Conservation (phyloP, 2,797 vertebrate genomes). For the Karalla daura region DNA sequence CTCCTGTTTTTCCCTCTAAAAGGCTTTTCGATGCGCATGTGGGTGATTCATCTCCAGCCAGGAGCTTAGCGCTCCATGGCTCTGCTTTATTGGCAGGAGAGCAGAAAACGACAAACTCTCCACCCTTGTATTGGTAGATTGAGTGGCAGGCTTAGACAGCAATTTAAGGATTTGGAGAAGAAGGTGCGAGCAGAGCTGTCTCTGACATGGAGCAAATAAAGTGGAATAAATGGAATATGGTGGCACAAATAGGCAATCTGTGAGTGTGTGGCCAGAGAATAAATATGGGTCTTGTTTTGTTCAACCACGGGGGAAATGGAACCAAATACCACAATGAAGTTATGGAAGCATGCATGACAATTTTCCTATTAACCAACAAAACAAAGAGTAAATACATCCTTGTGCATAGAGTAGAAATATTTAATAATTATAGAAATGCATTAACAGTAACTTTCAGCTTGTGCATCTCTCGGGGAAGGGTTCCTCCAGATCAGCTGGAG, state of each 20-base stretch:
- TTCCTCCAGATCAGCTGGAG: not conserved
- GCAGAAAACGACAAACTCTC: conserved; percentile 18
- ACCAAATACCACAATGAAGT: not conserved
- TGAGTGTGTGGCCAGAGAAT: conserved; percentile 25
- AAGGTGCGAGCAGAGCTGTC: conserved; percentile 9
- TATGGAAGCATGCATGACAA: not conserved
- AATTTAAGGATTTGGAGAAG: conserved; percentile 23
- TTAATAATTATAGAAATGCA: not conserved
- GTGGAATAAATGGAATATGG: conserved; percentile 17
- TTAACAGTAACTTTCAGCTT: not conserved
- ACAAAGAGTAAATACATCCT: not conserved
- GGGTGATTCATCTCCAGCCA: conserved; percentile 34
- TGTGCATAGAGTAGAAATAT: not conserved
- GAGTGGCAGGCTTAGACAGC: conserved; percentile 18
- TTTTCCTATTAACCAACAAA: conserved; percentile 1
- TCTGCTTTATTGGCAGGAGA: conserved; percentile 31
- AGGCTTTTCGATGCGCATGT: conserved; percentile 14
- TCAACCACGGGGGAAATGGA: conserved; percentile 1
- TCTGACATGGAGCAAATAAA: conserved; percentile 32
- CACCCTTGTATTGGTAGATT: not conserved
- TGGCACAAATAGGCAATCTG: conserved; percentile 27
- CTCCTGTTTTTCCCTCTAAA: not conserved
- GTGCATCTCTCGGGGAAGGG: not conserved
- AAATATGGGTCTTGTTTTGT: not conserved
- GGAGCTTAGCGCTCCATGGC: conserved; percentile 25